Percentiles rank a stretch among this genome's conserved stretches.
Conservation (phyloP, 2,113 vertebrate species). For the Eulemur macaco region DNA sequence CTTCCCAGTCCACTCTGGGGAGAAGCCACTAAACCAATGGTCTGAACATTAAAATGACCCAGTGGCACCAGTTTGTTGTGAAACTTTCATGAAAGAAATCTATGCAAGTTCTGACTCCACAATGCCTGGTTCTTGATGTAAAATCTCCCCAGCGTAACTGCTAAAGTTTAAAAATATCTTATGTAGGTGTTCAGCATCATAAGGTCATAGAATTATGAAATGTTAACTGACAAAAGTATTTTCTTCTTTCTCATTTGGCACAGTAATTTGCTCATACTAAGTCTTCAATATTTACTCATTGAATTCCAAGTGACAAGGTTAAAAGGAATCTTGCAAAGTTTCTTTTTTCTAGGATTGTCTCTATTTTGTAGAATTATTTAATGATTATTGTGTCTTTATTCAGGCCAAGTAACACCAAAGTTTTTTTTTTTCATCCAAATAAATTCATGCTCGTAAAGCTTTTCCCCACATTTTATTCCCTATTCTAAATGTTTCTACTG, state of each 20-base stretch:
- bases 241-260: conserved; percentile 29
- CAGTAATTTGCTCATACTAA: background rate
- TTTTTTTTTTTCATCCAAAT: conserved; percentile 12
- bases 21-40: background rate
- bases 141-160: conserved; percentile 13
- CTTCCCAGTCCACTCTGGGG: background rate
- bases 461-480: background rate
- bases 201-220: conserved; percentile 44
- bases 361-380: conserved; percentile 12
- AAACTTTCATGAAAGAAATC: background rate
- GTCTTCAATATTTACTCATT: conserved; percentile 31
- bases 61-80: background rate
- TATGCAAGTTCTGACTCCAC: background rate
- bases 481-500: background rate
- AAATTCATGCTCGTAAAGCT: background rate
- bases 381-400: conserved; percentile 16
- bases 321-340: conserved; percentile 5
- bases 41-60: background rate
- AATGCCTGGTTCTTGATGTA: conserved; percentile 2
- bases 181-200: conserved; percentile 22
- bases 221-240: conserved; percentile 4
- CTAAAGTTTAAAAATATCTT: conserved; percentile 58
- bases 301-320: background rate
- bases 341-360: background rate
- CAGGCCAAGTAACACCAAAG: background rate